Evolutionary conservation across 2,888 invertebrate species (phyloP), one percentile per base, ranked within the genome.

Genomic region (Drosophila tripunctata): DNA sequence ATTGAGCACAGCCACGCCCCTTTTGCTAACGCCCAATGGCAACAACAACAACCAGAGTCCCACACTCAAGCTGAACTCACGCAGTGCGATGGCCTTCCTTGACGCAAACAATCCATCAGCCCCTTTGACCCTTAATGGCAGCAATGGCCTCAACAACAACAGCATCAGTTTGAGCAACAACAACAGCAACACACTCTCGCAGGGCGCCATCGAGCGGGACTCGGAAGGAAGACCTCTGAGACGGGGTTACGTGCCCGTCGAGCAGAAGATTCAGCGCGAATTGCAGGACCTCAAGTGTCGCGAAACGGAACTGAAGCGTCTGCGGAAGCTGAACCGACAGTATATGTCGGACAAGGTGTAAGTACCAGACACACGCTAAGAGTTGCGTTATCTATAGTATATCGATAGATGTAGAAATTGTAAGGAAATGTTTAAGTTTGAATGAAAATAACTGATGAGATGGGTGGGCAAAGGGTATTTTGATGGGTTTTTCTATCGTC

Each of bases 261-360:
- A 97, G 89, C 95, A 96, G 84, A 96, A 96, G 91, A 97, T 98
- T 80, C 96, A 96, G 87, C 94, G 94, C 69, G 98, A 98, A 90
- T 92, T 98, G 48, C 93, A 94, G 88, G 97, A 97, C 83, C 95
- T 97, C 93, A 95, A 96, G 87, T 94, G 94, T 72, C 93, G 96
- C 55, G 96, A 96, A 88, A 94, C 95, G 71, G 96, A 96, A 87
- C 92, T 96, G 38, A 95, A 96, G 93, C 92, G 93, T 73, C 93
- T 94, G 92, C 92, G 95, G 68, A 93, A 93, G 89, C 91, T 93
- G 63, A 86, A 78, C 21, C 91, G 93, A 60, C 93, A 93, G 22
- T 94, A 94, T 52, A 92, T 93, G 70, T 93, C 94, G 88, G 94
- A 94, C 55, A 92, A 93, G 67, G 93, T 94, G 90, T 92, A 90